These are phyloP conservation scores for Poeciliopsis occidentalis DNA, from an alignment of 2,113 vertebrate species.

Conservation along the genomic window DNA sequence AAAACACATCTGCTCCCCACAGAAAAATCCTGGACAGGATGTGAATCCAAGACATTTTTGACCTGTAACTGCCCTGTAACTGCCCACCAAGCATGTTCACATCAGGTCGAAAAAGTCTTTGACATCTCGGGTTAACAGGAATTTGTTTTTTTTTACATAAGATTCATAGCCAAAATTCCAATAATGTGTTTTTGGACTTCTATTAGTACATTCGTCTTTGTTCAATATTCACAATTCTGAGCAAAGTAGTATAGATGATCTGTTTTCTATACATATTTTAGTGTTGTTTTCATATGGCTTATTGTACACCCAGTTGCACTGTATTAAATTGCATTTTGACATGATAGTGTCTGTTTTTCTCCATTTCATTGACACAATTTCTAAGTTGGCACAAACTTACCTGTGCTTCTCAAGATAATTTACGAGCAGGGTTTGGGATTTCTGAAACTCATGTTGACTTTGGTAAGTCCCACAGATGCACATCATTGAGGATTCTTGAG, in stretches of 20 bases:
- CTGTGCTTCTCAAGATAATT: conserved; percentile 68
- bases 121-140: conserved; percentile 8
- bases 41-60: no score
- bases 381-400: conserved; percentile 40
- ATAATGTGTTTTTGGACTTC: neutral
- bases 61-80: conserved; percentile 1
- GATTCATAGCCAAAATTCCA: neutral
- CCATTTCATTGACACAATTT: conserved; percentile 43
- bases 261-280: neutral
- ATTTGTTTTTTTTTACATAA: conserved; percentile 10
- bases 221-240: no score
- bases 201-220: neutral
- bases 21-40: no score
- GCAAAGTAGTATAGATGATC: no score
- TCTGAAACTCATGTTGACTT: conserved; percentile 60
- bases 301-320: no score
- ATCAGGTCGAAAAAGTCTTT: conserved; percentile 14
- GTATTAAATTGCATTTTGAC: conserved; percentile 30
- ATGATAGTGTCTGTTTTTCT: conserved; percentile 45
- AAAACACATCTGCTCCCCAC: no score
- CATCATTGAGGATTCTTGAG: conserved; percentile 23
- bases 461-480: conserved; percentile 52
- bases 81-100: conserved; percentile 12
- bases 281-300: neutral
- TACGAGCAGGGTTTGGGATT: conserved; percentile 61